phyloP scores from a whole-genome alignment of 1,140 invertebrate genomes.

The Nasonia vitripennis region DNA sequence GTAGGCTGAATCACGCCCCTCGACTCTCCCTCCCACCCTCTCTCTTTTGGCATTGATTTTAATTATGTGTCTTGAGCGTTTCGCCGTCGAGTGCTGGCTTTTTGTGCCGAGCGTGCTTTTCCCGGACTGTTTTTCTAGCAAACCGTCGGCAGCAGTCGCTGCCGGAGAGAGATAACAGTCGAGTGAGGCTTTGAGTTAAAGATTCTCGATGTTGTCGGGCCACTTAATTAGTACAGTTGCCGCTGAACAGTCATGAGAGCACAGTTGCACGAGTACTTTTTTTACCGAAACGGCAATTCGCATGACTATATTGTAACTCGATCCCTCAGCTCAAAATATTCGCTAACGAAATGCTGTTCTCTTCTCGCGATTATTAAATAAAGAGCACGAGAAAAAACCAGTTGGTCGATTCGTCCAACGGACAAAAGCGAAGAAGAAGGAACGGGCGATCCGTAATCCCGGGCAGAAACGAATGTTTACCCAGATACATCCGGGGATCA shows the following conservation, averaged over 20 bases:
- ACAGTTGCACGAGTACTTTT: too few relatives aligned
- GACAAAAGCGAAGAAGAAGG: constrained; percentile 5
- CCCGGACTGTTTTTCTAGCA: neutral
- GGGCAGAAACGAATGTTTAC: constrained; percentile 43
- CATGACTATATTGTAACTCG: too few relatives aligned
- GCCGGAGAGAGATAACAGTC: neutral
- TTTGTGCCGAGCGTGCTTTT: neutral
- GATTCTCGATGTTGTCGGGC: neutral
- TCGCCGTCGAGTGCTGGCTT: neutral
- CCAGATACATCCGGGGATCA: constrained; percentile 14
- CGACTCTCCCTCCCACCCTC: neutral
- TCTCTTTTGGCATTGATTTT: constrained; percentile 35
- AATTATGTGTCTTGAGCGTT: constrained; percentile 35
- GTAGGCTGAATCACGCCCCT: neutral
- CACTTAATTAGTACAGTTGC: neutral
- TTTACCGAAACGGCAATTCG: too few relatives aligned
- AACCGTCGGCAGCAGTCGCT: neutral
- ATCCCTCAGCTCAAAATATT: too few relatives aligned
- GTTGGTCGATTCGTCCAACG: too few relatives aligned
- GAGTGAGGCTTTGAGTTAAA: neutral
- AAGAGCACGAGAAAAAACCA: too few relatives aligned
- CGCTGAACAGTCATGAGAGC: too few relatives aligned
- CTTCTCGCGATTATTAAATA: constrained; percentile 6
- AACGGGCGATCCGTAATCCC: neutral
- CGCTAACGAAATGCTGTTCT: too few relatives aligned